Evolutionary conservation across 2,113 vertebrate species (phyloP).

Genomic region (Trematocara marginatum): DNA sequence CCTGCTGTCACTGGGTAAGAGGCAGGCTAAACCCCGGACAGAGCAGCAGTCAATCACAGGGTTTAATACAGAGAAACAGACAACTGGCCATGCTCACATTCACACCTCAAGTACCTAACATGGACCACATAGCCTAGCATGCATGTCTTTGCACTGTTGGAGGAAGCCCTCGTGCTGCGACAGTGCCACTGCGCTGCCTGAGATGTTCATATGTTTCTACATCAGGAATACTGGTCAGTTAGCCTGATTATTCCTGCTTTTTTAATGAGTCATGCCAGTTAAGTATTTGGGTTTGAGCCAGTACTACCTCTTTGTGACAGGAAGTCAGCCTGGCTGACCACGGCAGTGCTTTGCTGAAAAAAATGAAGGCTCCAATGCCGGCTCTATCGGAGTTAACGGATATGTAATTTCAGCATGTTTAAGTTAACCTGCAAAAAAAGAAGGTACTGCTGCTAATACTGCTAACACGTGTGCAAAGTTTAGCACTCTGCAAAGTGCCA

Average conservation of each 20-base stretch:
- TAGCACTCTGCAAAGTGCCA: not conserved
- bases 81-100: not conserved
- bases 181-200: not conserved
- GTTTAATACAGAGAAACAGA: not conserved
- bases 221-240: not conserved
- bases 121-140: not conserved
- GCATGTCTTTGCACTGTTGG: not conserved
- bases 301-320: not conserved
- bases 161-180: not conserved
- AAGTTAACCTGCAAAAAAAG: not conserved
- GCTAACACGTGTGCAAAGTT: not conserved
- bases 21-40: not conserved
- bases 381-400: not conserved
- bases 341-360: not conserved
- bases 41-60: not conserved
- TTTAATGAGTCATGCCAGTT: not conserved
- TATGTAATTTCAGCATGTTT: not conserved
- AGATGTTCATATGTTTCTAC: not conserved
- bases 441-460: not conserved
- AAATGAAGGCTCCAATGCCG: not conserved
- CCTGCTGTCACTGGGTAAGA: not conserved
- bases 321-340: not conserved
- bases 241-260: not conserved
- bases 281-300: not conserved
- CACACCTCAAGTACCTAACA: not conserved